Evolutionary conservation across 2,888 invertebrate genomes (phyloP).

Genomic region (Agriopis leucophaearia): DNA sequence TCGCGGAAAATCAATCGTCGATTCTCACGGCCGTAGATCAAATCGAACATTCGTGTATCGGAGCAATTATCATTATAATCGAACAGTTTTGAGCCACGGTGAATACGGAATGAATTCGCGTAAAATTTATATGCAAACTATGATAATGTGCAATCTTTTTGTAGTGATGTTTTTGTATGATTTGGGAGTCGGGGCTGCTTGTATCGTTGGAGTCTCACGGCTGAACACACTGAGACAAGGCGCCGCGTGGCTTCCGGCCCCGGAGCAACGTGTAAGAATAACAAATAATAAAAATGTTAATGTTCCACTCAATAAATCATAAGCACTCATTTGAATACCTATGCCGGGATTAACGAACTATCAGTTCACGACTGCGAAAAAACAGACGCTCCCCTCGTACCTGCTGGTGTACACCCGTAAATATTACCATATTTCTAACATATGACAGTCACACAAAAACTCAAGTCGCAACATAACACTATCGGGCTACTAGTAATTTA

Average conservation of each 20-base stretch:
- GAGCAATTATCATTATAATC: slow-evolving; percentile 84
- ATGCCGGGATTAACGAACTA: slow-evolving; percentile 82
- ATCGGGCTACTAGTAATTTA: not conserved
- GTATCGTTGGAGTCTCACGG: slow-evolving; percentile 80
- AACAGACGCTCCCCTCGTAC: slow-evolving; percentile 57
- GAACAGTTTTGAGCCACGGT: slow-evolving; percentile 75
- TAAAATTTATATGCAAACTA: slow-evolving; percentile 87
- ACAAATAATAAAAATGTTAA: slow-evolving; percentile 88
- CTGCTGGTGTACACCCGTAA: slow-evolving; percentile 63
- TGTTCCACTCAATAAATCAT: slow-evolving; percentile 88
- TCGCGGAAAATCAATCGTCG: slow-evolving; percentile 80
- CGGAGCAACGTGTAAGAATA: slow-evolving; percentile 84
- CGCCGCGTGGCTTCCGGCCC: slow-evolving; percentile 86
- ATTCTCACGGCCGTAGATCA: slow-evolving; percentile 85
- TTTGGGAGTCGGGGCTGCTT: slow-evolving; percentile 64
- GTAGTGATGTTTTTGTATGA: slow-evolving; percentile 69
- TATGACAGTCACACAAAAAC: slow-evolving; percentile 51
- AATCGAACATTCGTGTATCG: slow-evolving; percentile 80
- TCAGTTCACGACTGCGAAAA: slow-evolving; percentile 71
- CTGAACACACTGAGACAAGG: slow-evolving; percentile 81
- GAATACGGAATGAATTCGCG: slow-evolving; percentile 84
- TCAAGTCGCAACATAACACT: slow-evolving; percentile 8
- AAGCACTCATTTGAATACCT: slow-evolving; percentile 85
- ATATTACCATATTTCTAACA: slow-evolving; percentile 71
- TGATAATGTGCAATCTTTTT: slow-evolving; percentile 82